These are phyloP conservation scores for Bombus consobrinus DNA, from an alignment of 1,140 invertebrate species.

Conservation along the genomic window DNA sequence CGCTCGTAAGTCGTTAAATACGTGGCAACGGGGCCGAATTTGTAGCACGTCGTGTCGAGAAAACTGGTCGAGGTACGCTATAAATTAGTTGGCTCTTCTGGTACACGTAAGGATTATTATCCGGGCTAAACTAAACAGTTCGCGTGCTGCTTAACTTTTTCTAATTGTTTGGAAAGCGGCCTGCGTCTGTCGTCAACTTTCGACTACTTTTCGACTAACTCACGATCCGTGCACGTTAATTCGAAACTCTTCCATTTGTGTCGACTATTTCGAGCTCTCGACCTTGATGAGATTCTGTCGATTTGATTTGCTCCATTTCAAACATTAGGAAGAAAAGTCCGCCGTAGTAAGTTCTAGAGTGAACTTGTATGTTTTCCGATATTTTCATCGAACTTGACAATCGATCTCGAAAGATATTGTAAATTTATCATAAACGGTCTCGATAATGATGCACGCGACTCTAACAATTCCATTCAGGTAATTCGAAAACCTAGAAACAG, in stretches of 20 bases:
- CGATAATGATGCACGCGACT: too few species aligned
- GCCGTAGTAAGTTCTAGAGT: not conserved
- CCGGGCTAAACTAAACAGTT: not conserved
- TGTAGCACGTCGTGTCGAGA: not conserved
- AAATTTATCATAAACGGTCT: too few species aligned
- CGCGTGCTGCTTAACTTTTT: constrained; percentile 6
- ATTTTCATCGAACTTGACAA: not conserved
- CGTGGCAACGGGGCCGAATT: not conserved
- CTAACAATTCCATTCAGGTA: not conserved
- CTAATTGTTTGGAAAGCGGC: not conserved
- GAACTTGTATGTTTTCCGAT: not conserved
- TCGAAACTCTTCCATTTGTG: too few species aligned
- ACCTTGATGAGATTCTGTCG: too few species aligned
- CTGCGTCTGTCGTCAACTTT: not conserved
- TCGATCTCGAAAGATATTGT: not conserved
- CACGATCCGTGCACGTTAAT: not conserved
- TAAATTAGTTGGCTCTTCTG: constrained; percentile 7
- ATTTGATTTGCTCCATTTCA: too few species aligned
- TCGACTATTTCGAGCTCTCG: too few species aligned
- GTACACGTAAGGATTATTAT: constrained; percentile 4
- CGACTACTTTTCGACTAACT: not conserved
- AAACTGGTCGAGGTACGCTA: not conserved
- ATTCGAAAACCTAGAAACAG: not conserved
- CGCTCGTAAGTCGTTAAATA: constrained; percentile 11
- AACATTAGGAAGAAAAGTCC: too few species aligned